Percentiles rank a stretch among this genome's conserved stretches.
phyloP scores from a whole-genome alignment of 1,140 invertebrate genomes.

The Leptoteleia sp. region DNA sequence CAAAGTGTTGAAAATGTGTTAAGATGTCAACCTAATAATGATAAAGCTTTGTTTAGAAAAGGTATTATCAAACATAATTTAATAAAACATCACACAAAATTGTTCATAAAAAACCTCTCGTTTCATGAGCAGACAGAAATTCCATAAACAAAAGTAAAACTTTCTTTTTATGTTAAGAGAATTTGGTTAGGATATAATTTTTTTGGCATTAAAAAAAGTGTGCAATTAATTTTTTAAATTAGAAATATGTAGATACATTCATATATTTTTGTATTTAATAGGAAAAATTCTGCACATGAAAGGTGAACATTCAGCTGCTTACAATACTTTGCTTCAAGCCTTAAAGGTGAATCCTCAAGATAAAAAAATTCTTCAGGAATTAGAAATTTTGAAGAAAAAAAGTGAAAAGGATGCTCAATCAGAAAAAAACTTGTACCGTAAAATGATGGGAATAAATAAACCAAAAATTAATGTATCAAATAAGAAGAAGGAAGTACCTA shows the following conservation, averaged over 20 bases:
- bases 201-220: no score
- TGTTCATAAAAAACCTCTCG: no score
- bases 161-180: no score
- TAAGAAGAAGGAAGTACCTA: constrained; percentile 57
- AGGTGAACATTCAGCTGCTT: constrained; percentile 84
- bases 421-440: constrained; percentile 85
- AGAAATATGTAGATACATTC: no score
- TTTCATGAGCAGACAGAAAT: no score
- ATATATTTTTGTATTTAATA: constrained; percentile 64
- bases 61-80: constrained; percentile 79
- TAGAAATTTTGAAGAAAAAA: constrained; percentile 83
- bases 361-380: constrained; percentile 83
- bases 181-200: no score
- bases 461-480: constrained; percentile 14
- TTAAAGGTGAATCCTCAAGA: constrained; percentile 83
- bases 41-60: constrained; percentile 94
- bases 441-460: constrained; percentile 83
- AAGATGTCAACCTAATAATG: constrained; percentile 90
- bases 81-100: constrained; percentile 4
- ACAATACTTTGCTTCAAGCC: constrained; percentile 83
- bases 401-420: constrained; percentile 81
- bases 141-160: no score
- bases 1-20: constrained; percentile 90
- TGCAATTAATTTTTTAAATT: no score
- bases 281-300: constrained; percentile 84